Percentiles rank a stretch among this genome's conserved stretches.
Evolutionary conservation across 2,113 vertebrate species (phyloP).

Genomic region (Haemorhous mexicanus): DNA sequence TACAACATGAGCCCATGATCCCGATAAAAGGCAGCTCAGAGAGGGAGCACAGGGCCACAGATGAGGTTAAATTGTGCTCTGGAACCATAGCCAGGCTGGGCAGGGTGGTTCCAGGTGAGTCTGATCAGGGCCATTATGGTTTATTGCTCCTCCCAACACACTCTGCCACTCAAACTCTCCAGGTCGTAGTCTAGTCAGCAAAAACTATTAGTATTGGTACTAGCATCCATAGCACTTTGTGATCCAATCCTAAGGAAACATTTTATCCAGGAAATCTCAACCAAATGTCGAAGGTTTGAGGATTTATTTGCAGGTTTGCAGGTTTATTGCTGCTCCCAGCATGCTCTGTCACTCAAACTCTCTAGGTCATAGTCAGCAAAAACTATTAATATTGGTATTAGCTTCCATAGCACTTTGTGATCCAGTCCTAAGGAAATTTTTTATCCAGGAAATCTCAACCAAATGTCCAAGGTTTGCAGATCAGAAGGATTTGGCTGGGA

Average conservation of each 20-base stretch:
- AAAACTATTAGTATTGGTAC: background rate
- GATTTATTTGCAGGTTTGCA: no score
- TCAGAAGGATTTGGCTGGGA: background rate
- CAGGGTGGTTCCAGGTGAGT: background rate
- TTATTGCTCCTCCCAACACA: background rate
- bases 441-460: background rate
- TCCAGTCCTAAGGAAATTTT: background rate
- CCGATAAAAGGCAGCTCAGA: background rate
- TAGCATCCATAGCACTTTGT: background rate
- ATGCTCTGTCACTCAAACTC: background rate
- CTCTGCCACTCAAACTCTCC: background rate
- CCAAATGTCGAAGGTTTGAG: background rate
- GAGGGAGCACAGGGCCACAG: fast-evolving
- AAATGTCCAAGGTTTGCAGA: background rate
- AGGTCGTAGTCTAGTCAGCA: fast-evolving
- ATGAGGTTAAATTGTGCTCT: background rate
- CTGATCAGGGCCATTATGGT: fast-evolving
- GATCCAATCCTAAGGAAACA: background rate
- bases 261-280: background rate
- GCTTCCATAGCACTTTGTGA: background rate
- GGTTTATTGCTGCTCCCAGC: background rate
- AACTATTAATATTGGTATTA: background rate
- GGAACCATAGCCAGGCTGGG: background rate
- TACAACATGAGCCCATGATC: fast-evolving
- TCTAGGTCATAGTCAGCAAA: fast-evolving